Evolutionary conservation across 2,797 vertebrate genomes (phyloP).

Genomic region (Mastacembelus armatus): DNA sequence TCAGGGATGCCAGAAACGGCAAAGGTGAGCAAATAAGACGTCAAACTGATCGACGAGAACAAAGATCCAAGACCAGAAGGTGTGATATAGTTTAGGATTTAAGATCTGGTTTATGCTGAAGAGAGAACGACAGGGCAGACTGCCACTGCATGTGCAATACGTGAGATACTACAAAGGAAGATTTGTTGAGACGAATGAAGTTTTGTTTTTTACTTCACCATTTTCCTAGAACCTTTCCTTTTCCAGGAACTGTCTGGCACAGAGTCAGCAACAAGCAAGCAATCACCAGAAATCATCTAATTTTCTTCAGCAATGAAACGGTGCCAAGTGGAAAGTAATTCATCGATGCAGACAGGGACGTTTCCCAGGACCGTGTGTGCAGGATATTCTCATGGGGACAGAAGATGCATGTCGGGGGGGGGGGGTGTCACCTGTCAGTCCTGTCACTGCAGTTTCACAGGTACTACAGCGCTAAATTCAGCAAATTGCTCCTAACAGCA

Average conservation of each 20-base stretch:
- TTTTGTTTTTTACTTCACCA: constrained; percentile 14
- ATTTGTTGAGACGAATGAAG: constrained; percentile 7
- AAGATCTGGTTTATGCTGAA: neutral
- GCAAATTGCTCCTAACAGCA: constrained; percentile 35
- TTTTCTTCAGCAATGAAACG: constrained; percentile 23
- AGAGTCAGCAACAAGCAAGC: constrained; percentile 1
- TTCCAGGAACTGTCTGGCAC: constrained; percentile 31
- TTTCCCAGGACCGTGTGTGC: constrained; percentile 24
- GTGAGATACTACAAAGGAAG: constrained; percentile 9
- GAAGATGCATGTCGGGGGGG: too few species aligned
- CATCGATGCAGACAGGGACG: constrained; percentile 18
- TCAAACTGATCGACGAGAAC: constrained; percentile 24
- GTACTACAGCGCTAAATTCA: constrained; percentile 16
- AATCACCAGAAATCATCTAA: constrained; percentile 38
- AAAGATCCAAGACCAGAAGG: neutral
- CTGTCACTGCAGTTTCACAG: constrained; percentile 12
- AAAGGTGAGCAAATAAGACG: constrained; percentile 38
- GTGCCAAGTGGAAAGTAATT: constrained; percentile 17
- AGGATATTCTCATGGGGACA: constrained; percentile 16
- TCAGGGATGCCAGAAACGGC: constrained; percentile 22
- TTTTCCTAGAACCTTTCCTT: too few species aligned
- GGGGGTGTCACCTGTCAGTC: too few species aligned
- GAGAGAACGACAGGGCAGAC: neutral
- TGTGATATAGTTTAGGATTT: neutral
- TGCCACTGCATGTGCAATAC: too few species aligned